These are phyloP conservation scores for Lophochroa leadbeateri DNA, from an alignment of 2,113 vertebrate species.

Conservation along the genomic window DNA sequence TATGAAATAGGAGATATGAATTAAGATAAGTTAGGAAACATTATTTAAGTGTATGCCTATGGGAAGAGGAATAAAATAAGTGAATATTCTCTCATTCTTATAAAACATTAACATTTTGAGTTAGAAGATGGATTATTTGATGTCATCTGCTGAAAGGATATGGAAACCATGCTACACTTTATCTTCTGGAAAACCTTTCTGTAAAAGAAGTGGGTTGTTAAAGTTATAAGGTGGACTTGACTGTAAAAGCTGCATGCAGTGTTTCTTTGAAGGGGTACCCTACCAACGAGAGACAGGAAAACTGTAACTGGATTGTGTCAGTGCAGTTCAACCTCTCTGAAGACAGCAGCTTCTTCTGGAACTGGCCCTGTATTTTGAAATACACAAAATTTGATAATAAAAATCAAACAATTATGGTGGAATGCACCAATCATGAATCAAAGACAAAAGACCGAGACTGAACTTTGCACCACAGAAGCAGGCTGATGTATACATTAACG, in stretches of 20 bases:
- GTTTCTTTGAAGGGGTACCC: neutral
- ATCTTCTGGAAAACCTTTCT: neutral
- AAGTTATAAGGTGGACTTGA: neutral
- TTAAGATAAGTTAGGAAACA: slow-evolving; percentile 64
- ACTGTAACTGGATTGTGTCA: rapidly evolving
- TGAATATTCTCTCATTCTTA: neutral
- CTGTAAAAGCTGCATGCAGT: neutral
- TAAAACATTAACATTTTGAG: slow-evolving; percentile 17
- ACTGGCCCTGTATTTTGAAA: neutral
- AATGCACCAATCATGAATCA: neutral
- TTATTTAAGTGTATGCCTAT: slow-evolving; percentile 11
- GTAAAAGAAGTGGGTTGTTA: neutral
- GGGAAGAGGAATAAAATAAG: slow-evolving; percentile 29
- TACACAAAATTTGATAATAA: neutral
- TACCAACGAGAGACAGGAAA: neutral
- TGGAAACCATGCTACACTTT: neutral
- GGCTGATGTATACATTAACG: neutral
- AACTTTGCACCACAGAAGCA: neutral
- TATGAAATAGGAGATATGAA: slow-evolving; percentile 67
- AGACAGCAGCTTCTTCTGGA: neutral
- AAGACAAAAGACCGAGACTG: neutral
- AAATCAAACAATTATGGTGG: neutral
- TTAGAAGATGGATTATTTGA: slow-evolving; percentile 10
- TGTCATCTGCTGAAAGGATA: neutral
- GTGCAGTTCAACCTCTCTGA: neutral